These are phyloP conservation scores for Cheumatopsyche charites DNA, from an alignment of 1,140 invertebrate genomes.

Conservation along the genomic window DNA sequence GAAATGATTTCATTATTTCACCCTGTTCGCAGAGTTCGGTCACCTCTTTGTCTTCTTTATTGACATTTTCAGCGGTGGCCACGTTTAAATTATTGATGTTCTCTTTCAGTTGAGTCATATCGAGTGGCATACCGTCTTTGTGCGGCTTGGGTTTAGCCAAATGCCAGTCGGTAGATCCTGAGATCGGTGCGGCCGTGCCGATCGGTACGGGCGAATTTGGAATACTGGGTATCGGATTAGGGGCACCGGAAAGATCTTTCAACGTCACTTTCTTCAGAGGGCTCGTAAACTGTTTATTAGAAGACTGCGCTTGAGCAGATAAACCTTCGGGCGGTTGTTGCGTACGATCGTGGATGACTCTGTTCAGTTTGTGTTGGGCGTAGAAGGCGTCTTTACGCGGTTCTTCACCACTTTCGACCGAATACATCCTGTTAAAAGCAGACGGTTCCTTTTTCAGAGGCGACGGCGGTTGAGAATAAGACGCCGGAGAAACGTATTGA, in stretches of 20 bases:
- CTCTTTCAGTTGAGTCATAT: slow-evolving; percentile 28
- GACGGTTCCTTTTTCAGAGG: slow-evolving; percentile 70
- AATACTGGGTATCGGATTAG: slow-evolving; percentile 35
- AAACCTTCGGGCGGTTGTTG: slow-evolving; percentile 50
- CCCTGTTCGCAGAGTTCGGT: slow-evolving; percentile 52
- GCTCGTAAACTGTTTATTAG: slow-evolving; percentile 50
- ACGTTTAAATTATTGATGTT: slow-evolving; percentile 26
- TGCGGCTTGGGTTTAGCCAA: slow-evolving; percentile 52
- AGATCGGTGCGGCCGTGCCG: slow-evolving; percentile 48
- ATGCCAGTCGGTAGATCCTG: slow-evolving; percentile 49
- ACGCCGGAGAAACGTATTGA: slow-evolving; percentile 50
- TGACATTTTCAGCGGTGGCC: slow-evolving; percentile 48
- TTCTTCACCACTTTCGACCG: slow-evolving; percentile 44
- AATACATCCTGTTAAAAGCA: slow-evolving; percentile 54
- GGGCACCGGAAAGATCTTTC: slow-evolving; percentile 27
- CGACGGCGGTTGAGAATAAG: slow-evolving; percentile 67
- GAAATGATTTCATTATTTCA: slow-evolving; percentile 41
- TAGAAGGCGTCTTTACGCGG: slow-evolving; percentile 49
- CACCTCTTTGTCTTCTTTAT: slow-evolving; percentile 55
- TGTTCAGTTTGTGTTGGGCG: slow-evolving; percentile 55
- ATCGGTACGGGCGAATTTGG: slow-evolving; percentile 50
- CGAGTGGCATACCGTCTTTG: slow-evolving; percentile 46
- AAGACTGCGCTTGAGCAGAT: slow-evolving; percentile 30
- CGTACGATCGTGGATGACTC: slow-evolving; percentile 54
- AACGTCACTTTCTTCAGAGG: slow-evolving; percentile 39